These are phyloP conservation scores for Capitulum mitella DNA, from an alignment of 2,888 invertebrate genomes.

Conservation along the genomic window DNA sequence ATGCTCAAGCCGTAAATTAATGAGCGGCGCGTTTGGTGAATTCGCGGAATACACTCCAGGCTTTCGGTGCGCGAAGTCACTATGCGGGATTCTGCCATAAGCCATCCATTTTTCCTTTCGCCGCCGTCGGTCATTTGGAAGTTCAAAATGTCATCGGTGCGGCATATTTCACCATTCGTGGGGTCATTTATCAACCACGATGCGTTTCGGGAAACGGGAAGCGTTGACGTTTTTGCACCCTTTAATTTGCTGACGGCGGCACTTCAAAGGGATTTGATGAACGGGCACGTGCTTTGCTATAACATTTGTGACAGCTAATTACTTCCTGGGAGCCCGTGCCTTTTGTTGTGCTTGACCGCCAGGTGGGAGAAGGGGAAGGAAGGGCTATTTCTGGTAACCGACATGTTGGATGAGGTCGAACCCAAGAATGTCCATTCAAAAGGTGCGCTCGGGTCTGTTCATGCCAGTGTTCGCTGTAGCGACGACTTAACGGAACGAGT, in stretches of 20 bases:
- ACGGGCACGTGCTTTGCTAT: neutral
- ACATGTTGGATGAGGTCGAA: neutral
- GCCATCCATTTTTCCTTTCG: neutral
- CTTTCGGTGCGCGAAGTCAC: neutral
- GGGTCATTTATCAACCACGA: neutral
- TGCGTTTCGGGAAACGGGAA: neutral
- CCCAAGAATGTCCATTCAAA: neutral
- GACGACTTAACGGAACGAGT: too few species aligned
- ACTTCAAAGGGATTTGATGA: neutral
- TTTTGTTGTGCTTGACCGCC: neutral
- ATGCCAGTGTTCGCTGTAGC: too few species aligned
- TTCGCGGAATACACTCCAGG: neutral
- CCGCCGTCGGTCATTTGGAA: neutral
- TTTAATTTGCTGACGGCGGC: constrained; percentile 17
- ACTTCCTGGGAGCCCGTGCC: neutral
- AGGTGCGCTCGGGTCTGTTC: too few species aligned
- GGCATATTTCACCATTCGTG: neutral
- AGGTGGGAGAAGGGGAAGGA: neutral
- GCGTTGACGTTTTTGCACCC: constrained; percentile 2
- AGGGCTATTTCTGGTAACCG: neutral
- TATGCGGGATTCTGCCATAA: neutral
- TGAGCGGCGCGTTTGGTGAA: neutral
- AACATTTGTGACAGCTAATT: constrained; percentile 15
- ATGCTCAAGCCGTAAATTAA: neutral
- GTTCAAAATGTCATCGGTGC: neutral